Conservation (phyloP, 2,797 vertebrate genomes). For the Sternarchorhynchus goeldii region DNA sequence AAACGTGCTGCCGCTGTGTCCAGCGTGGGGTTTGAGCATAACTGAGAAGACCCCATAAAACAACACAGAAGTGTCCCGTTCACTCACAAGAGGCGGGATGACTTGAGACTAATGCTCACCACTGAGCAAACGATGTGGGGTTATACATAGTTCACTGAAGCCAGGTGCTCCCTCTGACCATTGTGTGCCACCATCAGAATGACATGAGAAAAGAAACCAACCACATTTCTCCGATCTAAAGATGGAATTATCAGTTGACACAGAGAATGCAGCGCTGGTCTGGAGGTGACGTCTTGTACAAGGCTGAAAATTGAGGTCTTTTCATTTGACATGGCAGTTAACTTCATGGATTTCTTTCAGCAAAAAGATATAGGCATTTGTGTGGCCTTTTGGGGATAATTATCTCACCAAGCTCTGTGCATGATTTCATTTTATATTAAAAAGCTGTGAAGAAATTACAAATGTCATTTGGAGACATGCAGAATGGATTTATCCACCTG, state of each 20-base stretch:
- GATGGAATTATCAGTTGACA: slow-evolving; percentile 6
- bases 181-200: neutral
- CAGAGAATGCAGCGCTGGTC: neutral
- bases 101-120: slow-evolving; percentile 3
- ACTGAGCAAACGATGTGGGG: neutral
- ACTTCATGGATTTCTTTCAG: slow-evolving; percentile 7
- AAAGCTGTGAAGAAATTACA: slow-evolving; percentile 38
- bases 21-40: no score
- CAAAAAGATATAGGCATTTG: slow-evolving; percentile 31
- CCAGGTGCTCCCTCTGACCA: slow-evolving; percentile 4
- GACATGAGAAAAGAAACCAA: slow-evolving; percentile 11
- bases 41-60: no score
- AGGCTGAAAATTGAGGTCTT: slow-evolving; percentile 8
- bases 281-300: slow-evolving; percentile 9
- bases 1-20: no score
- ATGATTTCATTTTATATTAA: slow-evolving; percentile 54
- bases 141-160: neutral
- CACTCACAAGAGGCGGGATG: neutral
- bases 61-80: neutral
- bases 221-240: slow-evolving; percentile 10
- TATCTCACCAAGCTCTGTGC: slow-evolving; percentile 53
- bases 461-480: slow-evolving; percentile 49
- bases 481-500: slow-evolving; percentile 40
- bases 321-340: slow-evolving; percentile 37
- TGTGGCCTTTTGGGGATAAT: slow-evolving; percentile 53